Evolutionary conservation across 2,888 invertebrate species (phyloP), one percentile per base, ranked within the genome.

Genomic region (Pseudoips prasinana): DNA sequence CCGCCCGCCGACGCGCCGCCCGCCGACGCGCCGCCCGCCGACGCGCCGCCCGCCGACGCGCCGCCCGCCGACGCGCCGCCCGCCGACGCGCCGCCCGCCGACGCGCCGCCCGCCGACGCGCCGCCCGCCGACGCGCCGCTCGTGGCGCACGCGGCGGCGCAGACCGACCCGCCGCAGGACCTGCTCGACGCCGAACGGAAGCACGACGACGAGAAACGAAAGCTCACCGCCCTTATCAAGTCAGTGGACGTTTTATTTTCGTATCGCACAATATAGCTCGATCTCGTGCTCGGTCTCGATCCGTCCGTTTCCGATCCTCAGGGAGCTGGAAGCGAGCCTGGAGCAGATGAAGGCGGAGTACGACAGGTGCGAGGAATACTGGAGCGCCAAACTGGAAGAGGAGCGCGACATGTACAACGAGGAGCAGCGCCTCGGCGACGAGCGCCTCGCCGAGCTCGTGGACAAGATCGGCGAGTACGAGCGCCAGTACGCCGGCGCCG

Each of bases 321-420:
- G 90, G 35, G 94, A 95, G 41, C 79, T 96, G 28, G 95, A 96
- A 74, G 80, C 81, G 29, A 94, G 94, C 58, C 78, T 96, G 33
- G 95, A 95, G 67, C 89, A 94, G 63, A 83, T 96, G 80, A 91
- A 92, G 57, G 89, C 89, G 25, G 96, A 96, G 66, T 95, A 95
- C 69, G 96, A 96, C 59, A 92, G 92, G 41, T 94, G 95, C 72
- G 96, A 96, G 72, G 96, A 96, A 71, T 96, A 96, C 80, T 96
- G 96, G 96, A 90, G 92, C 28, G 85, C 86, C 18, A 96, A 96
- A 76, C 81, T 96, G 36, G 92, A 93, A 27, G 95, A 94, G 43
- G 96, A 96, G 74, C 90, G 96, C 14, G 91, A 91, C 46, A 79
- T 93, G 35, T 93, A 92, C 65, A 94, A 93, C 58, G 92, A 92